Evolutionary conservation across 2,888 invertebrate genomes (phyloP).

Genomic region (Lamellibrachia columna): DNA sequence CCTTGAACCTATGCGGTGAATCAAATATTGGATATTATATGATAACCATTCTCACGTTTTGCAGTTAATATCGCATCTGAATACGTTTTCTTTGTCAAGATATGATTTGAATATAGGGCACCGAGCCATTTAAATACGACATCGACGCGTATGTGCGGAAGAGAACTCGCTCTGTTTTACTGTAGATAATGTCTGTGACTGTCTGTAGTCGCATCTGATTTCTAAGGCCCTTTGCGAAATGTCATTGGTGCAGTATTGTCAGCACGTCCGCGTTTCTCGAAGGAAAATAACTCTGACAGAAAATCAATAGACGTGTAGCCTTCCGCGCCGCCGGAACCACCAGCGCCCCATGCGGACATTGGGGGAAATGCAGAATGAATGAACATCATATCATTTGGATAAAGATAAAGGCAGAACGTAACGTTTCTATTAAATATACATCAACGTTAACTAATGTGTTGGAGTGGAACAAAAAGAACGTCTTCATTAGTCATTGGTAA

Average conservation of each 20-base stretch:
- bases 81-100: neutral
- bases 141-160: neutral
- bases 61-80: neutral
- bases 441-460: neutral
- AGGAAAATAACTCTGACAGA: neutral
- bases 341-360: neutral
- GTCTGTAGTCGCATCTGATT: neutral
- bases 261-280: conserved; percentile 16
- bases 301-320: conserved; percentile 6
- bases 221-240: neutral
- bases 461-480: neutral
- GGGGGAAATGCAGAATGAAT: neutral
- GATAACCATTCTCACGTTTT: neutral
- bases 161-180: neutral
- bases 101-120: neutral
- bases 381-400: neutral
- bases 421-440: neutral
- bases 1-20: neutral
- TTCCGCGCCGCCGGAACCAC: neutral
- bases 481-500: no score
- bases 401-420: neutral
- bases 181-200: neutral
- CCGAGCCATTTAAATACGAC: neutral
- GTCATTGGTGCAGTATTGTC: neutral
- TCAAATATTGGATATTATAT: neutral